Percentiles rank a stretch among this genome's conserved stretches.
These are phyloP conservation scores for Drosophila gunungcola DNA, from an alignment of 1,140 invertebrate genomes.

Conservation along the genomic window DNA sequence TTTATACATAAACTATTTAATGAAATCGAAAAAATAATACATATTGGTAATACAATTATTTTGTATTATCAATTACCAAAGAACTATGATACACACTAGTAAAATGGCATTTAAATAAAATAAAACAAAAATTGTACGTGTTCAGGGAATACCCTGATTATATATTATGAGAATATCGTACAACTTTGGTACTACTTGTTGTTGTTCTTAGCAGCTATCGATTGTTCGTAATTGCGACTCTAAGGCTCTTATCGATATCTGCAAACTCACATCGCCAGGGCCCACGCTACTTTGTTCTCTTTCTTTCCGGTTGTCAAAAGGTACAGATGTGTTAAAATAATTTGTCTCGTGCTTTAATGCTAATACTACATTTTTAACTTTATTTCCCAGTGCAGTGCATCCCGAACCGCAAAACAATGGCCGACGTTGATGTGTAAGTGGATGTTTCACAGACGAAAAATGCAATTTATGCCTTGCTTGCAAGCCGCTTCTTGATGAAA, in stretches of 20 bases:
- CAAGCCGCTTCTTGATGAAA: slow-evolving; percentile 71
- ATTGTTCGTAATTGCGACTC: background rate
- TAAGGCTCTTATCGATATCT: background rate
- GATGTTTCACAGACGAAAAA: slow-evolving; percentile 12
- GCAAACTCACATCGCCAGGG: background rate
- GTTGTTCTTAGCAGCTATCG: background rate
- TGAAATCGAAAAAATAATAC: too few relatives aligned
- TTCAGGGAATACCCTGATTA: too few relatives aligned
- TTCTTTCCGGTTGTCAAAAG: slow-evolving; percentile 85
- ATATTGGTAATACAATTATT: background rate
- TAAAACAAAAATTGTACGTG: too few relatives aligned
- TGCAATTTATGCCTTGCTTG: slow-evolving; percentile 30
- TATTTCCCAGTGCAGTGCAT: slow-evolving; percentile 68
- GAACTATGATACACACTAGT: background rate
- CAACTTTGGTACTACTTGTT: too few relatives aligned
- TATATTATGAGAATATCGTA: too few relatives aligned
- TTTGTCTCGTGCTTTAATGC: slow-evolving; percentile 33
- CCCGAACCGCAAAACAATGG: slow-evolving; percentile 86
- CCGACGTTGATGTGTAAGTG: slow-evolving; percentile 88
- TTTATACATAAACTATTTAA: too few relatives aligned
- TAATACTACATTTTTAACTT: slow-evolving; percentile 44
- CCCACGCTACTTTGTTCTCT: slow-evolving; percentile 40
- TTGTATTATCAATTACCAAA: background rate
- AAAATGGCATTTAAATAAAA: too few relatives aligned
- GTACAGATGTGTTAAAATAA: slow-evolving; percentile 64